Evolutionary conservation across 2,888 invertebrate genomes (phyloP), one percentile per base, ranked within the genome.

Genomic region (Drosophila silvestris): DNA sequence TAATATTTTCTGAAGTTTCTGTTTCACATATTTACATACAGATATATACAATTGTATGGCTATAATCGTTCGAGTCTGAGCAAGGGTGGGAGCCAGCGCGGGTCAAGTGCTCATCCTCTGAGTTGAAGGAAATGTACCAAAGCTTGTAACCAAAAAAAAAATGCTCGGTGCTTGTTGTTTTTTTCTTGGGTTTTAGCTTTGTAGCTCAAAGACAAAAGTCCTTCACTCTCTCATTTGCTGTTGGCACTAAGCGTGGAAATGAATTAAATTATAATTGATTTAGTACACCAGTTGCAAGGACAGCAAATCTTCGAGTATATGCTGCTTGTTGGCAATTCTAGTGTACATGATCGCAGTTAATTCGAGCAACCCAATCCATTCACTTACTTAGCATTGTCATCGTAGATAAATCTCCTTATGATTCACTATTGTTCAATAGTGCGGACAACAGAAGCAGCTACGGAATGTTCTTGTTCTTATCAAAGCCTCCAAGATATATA

Each of bases 61-160:
- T 5, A 10, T n/a, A 5, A 41, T 41, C 44, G 58, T 51, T 59
- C 10, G 61, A 64, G 50, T 32, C 54, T 26, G 52, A 51, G 51
- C 56, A 33, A 14, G 12, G 30, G 10, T 39, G 30, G 7, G 37
- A 61, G 28, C 39, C 41, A 64, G 63, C 67, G 66, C 84, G 79
- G 89, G 89, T 86, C 89, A 89, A 85, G 82, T 87, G 85, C 85
- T 87, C 85, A 84, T 84, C 85, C 82, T 89, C 89, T 85, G 80
- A 85, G 85, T 81, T 73, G 73, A 88, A 81, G 78, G 71, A 79
- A 90, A 89, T 90, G 89, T 89, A 88, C 65, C 70, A 71, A 82
- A 88, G 82, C 76, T 81, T 83, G 70, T 70, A 74, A 53, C 81
- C 70, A 78, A 81, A 72, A 58, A 77, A 78, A 76, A 82, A 86